Conservation (phyloP, 2,797 vertebrate species). For the Platalea minor region DNA sequence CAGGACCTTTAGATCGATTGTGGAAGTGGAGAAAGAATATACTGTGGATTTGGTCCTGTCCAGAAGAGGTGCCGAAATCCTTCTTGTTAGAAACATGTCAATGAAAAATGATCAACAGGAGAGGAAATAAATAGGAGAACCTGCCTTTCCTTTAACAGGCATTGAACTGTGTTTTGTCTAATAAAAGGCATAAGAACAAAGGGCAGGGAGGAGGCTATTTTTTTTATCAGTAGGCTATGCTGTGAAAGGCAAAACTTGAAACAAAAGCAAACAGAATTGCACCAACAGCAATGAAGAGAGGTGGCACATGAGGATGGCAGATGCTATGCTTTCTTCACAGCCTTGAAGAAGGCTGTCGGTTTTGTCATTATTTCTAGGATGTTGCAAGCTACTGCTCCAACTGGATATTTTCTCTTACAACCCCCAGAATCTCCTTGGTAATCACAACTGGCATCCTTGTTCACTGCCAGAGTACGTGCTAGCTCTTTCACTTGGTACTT, state of each 20-base stretch:
- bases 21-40: background rate
- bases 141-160: background rate
- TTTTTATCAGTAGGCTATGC: background rate
- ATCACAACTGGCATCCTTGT: background rate
- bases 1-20: background rate
- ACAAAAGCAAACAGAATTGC: background rate
- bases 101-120: background rate
- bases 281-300: background rate
- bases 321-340: background rate
- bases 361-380: slow-evolving; percentile 10
- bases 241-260: background rate
- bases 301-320: background rate
- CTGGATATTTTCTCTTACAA: background rate
- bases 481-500: background rate
- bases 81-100: background rate
- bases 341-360: background rate
- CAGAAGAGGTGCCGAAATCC: background rate
- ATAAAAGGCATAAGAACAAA: background rate
- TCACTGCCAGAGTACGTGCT: background rate
- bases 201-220: background rate
- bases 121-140: background rate
- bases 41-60: background rate
- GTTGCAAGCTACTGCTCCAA: background rate
- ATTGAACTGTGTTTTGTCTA: background rate
- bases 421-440: background rate